phyloP scores from a whole-genome alignment of 1,140 invertebrate genomes.

The Drosophila subpulchrella region DNA sequence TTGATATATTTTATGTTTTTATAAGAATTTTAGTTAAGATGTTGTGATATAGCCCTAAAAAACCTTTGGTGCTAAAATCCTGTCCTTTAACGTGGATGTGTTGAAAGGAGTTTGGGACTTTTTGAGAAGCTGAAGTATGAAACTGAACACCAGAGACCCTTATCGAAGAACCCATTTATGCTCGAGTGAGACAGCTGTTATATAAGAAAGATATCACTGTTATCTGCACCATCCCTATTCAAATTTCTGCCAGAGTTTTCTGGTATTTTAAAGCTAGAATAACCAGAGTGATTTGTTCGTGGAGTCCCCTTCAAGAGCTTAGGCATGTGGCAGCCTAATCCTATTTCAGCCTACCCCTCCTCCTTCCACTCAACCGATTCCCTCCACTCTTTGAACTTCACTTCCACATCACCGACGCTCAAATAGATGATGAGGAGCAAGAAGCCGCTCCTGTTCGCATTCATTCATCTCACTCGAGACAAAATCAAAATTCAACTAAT shows the following conservation, averaged over 20 bases:
- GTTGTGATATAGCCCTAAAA: no score
- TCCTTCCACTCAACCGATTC: neutral
- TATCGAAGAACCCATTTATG: neutral
- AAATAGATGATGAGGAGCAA: slow-evolving; percentile 21
- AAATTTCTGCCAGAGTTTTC: neutral
- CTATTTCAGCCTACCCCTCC: slow-evolving; percentile 19
- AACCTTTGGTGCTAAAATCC: neutral
- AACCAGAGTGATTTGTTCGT: slow-evolving; percentile 3
- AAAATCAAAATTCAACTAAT: slow-evolving; percentile 82
- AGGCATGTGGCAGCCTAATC: slow-evolving; percentile 35
- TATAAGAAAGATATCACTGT: neutral
- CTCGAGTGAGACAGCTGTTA: neutral
- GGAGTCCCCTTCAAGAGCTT: slow-evolving; percentile 13
- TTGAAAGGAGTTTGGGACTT: neutral
- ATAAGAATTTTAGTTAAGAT: no score
- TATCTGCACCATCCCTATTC: slow-evolving; percentile 1
- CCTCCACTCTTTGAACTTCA: slow-evolving; percentile 17
- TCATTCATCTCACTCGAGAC: slow-evolving; percentile 60
- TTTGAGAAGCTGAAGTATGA: neutral
- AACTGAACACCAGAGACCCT: neutral
- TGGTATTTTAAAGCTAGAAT: slow-evolving; percentile 2
- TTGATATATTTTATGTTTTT: no score
- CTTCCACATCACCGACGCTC: slow-evolving; percentile 50
- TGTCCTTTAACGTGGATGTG: neutral
- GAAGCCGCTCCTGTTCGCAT: slow-evolving; percentile 48